Evolutionary conservation across 2,113 vertebrate genomes (phyloP).

Genomic region (Potamarius usumacintae): DNA sequence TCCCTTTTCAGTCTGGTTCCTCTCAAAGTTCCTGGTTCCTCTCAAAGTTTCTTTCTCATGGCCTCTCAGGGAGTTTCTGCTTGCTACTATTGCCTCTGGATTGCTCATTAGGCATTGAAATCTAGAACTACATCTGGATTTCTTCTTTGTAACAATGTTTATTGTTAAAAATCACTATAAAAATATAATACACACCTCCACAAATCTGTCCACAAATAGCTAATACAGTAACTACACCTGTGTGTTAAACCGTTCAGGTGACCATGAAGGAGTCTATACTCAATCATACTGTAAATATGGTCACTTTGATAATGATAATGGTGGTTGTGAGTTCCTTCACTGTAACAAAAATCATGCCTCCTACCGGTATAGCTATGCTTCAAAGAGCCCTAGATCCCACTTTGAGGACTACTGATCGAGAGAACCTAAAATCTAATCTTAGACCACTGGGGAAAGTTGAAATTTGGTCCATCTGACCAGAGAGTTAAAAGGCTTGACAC

Average conservation of each 20-base stretch:
- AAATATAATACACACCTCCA: not conserved
- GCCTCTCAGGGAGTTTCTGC: not conserved
- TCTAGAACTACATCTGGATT: not conserved
- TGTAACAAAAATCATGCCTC: not conserved
- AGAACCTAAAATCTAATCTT: not conserved
- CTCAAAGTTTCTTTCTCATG: not conserved
- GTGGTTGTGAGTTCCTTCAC: not conserved
- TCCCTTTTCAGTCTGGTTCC: not conserved
- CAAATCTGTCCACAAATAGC: too few species aligned
- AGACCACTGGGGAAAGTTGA: not conserved
- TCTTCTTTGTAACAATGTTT: not conserved
- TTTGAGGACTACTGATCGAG: not conserved
- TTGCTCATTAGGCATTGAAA: not conserved
- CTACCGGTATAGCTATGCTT: not conserved
- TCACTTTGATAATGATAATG: not conserved
- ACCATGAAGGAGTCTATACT: too few species aligned
- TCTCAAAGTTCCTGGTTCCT: not conserved
- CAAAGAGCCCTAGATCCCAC: not conserved
- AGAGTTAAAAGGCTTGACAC: slow-evolving; percentile 17
- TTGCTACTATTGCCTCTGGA: not conserved
- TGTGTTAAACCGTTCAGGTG: not conserved
- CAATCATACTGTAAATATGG: too few species aligned
- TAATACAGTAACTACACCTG: not conserved
- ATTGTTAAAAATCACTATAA: slow-evolving; percentile 1
- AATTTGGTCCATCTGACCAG: not conserved